Percentiles rank a stretch among this genome's conserved stretches.
These are phyloP conservation scores for Calephelis perditalis DNA, from an alignment of 2,888 invertebrate species.

Conservation along the genomic window DNA sequence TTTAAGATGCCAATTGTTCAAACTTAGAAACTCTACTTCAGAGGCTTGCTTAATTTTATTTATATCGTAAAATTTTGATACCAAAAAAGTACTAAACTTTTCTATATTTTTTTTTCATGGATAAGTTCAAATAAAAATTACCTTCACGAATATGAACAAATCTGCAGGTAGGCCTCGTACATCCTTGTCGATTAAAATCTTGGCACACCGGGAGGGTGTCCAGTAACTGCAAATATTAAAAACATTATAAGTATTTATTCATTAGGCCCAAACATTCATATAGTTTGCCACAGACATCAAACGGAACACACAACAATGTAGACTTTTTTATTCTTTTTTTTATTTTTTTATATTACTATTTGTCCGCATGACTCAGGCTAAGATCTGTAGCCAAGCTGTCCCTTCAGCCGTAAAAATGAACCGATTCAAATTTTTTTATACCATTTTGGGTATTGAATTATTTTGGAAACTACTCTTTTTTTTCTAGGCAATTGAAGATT, in stretches of 20 bases:
- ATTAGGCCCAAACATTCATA: background rate
- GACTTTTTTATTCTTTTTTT: too few species aligned
- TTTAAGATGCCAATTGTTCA: background rate
- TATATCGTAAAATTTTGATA: background rate
- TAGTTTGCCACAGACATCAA: constrained; percentile 5
- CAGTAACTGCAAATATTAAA: constrained; percentile 93
- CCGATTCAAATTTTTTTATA: constrained; percentile 42
- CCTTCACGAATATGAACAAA: constrained; percentile 98
- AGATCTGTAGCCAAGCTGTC: too few species aligned
- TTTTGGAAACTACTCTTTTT: background rate
- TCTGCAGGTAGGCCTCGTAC: constrained; percentile 97
- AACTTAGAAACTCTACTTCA: background rate
- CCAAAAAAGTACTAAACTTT: constrained; percentile 4
- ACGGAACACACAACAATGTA: constrained; percentile 22
- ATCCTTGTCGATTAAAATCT: constrained; percentile 99
- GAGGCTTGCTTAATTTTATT: background rate
- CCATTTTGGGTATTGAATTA: constrained; percentile 19
- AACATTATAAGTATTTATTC: constrained; percentile 44
- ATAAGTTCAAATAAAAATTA: constrained; percentile 49
- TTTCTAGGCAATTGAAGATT: background rate
- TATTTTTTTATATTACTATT: constrained; percentile 27
- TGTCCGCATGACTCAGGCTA: too few species aligned
- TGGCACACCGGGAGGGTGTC: constrained; percentile 99
- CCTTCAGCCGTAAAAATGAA: too few species aligned
- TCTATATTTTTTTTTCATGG: constrained; percentile 2